These are phyloP conservation scores for Vandiemenella viatica DNA, from an alignment of 2,888 invertebrate genomes.

Conservation along the genomic window DNA sequence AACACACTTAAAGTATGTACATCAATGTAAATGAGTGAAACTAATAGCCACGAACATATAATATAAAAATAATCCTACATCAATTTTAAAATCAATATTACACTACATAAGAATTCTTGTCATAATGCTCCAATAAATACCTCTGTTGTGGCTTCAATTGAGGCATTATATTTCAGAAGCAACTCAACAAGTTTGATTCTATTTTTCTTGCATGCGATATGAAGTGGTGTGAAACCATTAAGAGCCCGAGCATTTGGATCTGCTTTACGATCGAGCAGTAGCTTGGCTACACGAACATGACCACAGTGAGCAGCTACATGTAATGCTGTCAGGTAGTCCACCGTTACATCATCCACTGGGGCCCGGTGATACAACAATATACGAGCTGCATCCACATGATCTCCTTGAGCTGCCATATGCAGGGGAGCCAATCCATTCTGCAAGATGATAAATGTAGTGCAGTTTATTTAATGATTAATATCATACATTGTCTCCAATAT, in stretches of 20 bases:
- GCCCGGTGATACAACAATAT: constrained; percentile 85
- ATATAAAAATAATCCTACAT: too few species aligned
- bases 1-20: too few species aligned
- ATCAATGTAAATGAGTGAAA: too few species aligned
- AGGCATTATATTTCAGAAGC: constrained; percentile 84
- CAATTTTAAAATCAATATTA: too few species aligned
- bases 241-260: constrained; percentile 91
- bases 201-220: constrained; percentile 98
- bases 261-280: constrained; percentile 84
- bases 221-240: constrained; percentile 94
- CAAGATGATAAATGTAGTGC: too few species aligned
- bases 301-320: constrained; percentile 94
- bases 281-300: constrained; percentile 80
- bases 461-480: too few species aligned
- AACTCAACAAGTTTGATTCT: constrained; percentile 91
- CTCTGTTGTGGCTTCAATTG: constrained; percentile 57
- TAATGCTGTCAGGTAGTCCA: constrained; percentile 91
- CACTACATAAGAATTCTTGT: too few species aligned
- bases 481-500: too few species aligned
- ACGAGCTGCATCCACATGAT: constrained; percentile 91
- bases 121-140: too few species aligned
- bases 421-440: constrained; percentile 86
- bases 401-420: constrained; percentile 98
- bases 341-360: constrained; percentile 97
- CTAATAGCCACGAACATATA: too few species aligned